Base-by-base conservation (phyloP, 2,113 vertebrate species). In the Callionymus lyra region DNA sequence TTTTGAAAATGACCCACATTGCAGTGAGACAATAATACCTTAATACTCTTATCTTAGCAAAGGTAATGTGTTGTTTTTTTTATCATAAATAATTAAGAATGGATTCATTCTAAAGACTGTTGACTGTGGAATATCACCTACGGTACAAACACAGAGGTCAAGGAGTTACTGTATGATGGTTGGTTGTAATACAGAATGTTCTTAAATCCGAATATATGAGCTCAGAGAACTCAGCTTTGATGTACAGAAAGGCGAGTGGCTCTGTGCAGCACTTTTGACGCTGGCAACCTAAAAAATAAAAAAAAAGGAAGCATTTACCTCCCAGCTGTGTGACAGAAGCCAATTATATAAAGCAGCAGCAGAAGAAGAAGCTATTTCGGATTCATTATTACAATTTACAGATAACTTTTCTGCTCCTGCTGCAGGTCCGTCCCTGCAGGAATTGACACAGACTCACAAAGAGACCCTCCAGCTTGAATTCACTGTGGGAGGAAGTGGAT, bases 401-500 rank as follows among this genome's bases (percentile, higher is more conserved):
- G 47, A 63, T 63, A 63, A 53, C 34, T 50, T 63, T 38, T 35
- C 47, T 47, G 38, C 37, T 41, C 49, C 43, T 21, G 50, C 52
- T 41, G 37, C 19, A 16, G 53, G 60, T 55, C 44, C 47, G 32
- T 53, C 38, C 47, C 47, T 6, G 9, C 45, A 61, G 62, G 69
- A 55, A 59, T 57, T 38, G 44, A 32, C 31, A 53, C 6, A 16
- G 27, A 52, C 50, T 55, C 50, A 45, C 32, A 51, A 50, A 27
- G 44, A 57, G 42, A 33, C 18, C 38, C 13, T 16, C 17, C 0
- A 16, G 34, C 53, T 59, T 44, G 44, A 49, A 71, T 67, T 63
- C 52, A 34, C 50, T 11, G 72, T 77, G 65, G 76, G 72, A 76
- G 70, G 68, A 64, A 65, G 60, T 68, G 71, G 63, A 63, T 79